Percentiles rank a stretch among this genome's conserved stretches.
These are phyloP conservation scores for Aphaenogaster floridana DNA, from an alignment of 1,140 invertebrate species.

Conservation along the genomic window DNA sequence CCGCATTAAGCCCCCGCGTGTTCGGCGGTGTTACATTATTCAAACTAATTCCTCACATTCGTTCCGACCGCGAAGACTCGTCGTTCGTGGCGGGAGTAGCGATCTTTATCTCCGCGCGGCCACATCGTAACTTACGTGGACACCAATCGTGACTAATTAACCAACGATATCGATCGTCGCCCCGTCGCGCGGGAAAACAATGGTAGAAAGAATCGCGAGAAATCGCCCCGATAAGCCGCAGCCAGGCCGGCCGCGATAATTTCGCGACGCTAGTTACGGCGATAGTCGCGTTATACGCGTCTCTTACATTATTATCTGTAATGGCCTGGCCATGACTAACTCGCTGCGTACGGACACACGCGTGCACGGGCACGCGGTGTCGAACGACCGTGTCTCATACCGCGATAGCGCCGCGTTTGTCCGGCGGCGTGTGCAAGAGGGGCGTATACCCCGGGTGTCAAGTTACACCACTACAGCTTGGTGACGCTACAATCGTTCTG, in stretches of 20 bases:
- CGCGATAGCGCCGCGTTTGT: slow-evolving; percentile 76
- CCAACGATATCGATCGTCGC: slow-evolving; percentile 70
- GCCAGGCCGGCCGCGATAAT: slow-evolving; percentile 73
- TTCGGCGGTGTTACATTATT: slow-evolving; percentile 45
- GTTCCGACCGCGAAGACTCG: slow-evolving; percentile 60
- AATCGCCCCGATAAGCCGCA: slow-evolving; percentile 72
- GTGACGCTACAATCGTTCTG: slow-evolving; percentile 79
- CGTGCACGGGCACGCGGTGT: slow-evolving; percentile 27
- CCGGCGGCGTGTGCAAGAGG: slow-evolving; percentile 81
- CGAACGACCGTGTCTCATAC: slow-evolving; percentile 69
- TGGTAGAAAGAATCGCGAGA: slow-evolving; percentile 73
- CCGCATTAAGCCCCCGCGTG: slow-evolving; percentile 13
- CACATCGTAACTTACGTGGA: slow-evolving; percentile 70
- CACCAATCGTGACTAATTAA: slow-evolving; percentile 78
- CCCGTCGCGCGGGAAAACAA: slow-evolving; percentile 66
- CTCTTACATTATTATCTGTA: slow-evolving; percentile 77
- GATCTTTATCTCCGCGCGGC: slow-evolving; percentile 65
- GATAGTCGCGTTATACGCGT: slow-evolving; percentile 70
- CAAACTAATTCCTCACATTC: slow-evolving; percentile 49
- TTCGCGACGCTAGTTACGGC: slow-evolving; percentile 73
- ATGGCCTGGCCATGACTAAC: slow-evolving; percentile 77
- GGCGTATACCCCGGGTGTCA: slow-evolving; percentile 84
- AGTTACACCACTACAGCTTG: slow-evolving; percentile 81
- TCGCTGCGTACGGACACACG: slow-evolving; percentile 56
- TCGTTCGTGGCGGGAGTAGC: slow-evolving; percentile 50